Conservation (phyloP, 1,140 invertebrate species). For the Procambarus virginalis region DNA sequence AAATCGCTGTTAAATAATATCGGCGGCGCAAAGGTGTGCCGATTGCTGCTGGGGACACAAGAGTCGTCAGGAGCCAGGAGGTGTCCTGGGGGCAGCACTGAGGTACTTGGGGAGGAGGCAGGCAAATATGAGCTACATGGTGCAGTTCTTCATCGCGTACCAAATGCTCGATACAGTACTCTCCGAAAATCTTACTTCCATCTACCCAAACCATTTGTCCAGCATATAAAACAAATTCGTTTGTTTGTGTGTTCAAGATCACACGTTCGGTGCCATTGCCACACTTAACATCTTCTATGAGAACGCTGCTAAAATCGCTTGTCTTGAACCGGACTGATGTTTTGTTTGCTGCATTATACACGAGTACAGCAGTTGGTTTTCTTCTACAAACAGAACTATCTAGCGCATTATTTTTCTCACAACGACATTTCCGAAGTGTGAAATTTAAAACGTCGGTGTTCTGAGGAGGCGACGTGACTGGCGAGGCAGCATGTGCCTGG, state of each 20-base stretch:
- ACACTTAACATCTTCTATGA: background rate
- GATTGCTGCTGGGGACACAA: background rate
- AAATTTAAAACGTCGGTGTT: background rate
- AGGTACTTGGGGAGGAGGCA: slow-evolving; percentile 11
- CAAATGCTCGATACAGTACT: background rate
- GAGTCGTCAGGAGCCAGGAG: background rate
- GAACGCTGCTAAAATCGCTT: background rate
- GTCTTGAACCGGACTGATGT: background rate
- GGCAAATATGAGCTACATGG: background rate
- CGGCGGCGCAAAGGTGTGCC: background rate
- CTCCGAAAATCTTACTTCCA: background rate
- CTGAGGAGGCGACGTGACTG: background rate
- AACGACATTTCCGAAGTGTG: slow-evolving; percentile 20
- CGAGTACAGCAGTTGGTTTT: background rate
- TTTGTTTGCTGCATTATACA: background rate
- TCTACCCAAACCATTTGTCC: background rate
- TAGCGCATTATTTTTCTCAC: background rate
- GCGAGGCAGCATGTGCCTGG: too few relatives aligned
- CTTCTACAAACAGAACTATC: background rate
- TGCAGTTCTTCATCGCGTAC: background rate
- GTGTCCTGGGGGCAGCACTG: slow-evolving; percentile 26
- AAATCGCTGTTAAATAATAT: background rate
- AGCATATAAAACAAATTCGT: background rate
- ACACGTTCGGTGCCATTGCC: background rate
- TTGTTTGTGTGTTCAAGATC: background rate